Evolutionary conservation across 2,888 invertebrate genomes (phyloP), one percentile per base, ranked within the genome.

Genomic region (Hirudinaria manillensis): DNA sequence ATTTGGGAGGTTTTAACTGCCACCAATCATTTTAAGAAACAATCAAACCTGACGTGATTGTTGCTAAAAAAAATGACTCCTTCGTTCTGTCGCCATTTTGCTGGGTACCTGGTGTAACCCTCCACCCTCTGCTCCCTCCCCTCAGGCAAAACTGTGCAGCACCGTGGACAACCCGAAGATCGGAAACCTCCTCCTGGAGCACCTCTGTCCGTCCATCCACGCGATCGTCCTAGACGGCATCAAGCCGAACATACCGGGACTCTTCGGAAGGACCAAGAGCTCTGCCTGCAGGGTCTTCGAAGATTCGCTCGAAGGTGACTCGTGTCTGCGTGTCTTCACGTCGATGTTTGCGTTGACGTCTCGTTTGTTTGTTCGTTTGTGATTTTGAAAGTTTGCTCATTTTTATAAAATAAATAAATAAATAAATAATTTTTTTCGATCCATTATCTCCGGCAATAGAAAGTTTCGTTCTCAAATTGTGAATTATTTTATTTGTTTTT

Each of bases 201-300:
- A 81, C 45, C 86, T 94, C 56, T 93, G 93, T 83, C 93, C 93
- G 1, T 91, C 93, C 16, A 86, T 95, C 53, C 92, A 93, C 81
- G 90, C 91, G 3, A 89, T 94, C 76, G 89, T 94, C 81, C 90
- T 91, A 80, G 93, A 94, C 83, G 94, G 93, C 2, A 88, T 94
- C 29, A 91, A 91, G 83, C 90, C 92, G 53, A 90, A 89, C 79
- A 88, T 93, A 74, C 90, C 92, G 83, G 92, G 93, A 6, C 90
- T 93, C 56, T 93, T 93, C 83, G 93, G 93, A 65, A 90, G 91
- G 27, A 91, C 93, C 73, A 89, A 90, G 80, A 92, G 93, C 83
- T 92, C 92, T 10, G 92, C 93, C 72, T 94, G 93, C 93, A 91
- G 92, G 86, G 91, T 94, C 79, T 91, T 93, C 6, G 93, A 93